Conservation (phyloP, 2,113 vertebrate genomes). For the Marmota flaviventris region DNA sequence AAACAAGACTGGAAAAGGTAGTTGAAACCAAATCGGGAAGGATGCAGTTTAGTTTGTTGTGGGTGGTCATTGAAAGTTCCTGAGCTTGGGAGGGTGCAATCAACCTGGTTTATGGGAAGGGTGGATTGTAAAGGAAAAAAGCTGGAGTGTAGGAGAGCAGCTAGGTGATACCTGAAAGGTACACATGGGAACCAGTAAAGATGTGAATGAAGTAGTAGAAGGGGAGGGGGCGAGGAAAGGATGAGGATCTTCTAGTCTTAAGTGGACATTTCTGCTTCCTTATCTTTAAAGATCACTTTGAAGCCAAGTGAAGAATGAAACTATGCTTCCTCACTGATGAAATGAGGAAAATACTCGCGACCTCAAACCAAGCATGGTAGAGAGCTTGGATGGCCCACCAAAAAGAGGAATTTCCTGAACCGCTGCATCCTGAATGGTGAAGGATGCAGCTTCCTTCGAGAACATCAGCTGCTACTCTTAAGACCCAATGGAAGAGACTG, state of each 20-base stretch:
- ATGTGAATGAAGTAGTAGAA: neutral
- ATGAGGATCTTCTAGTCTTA: neutral
- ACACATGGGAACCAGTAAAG: neutral
- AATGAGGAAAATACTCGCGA: neutral
- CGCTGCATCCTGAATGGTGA: neutral
- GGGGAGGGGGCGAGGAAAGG: neutral
- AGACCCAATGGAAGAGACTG: neutral
- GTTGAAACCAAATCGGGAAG: neutral
- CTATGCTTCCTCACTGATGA: neutral
- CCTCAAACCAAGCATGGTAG: neutral
- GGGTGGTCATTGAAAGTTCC: neutral
- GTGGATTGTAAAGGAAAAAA: neutral
- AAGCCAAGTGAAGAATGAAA: slow-evolving; percentile 13
- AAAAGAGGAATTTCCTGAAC: neutral
- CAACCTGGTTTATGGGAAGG: neutral
- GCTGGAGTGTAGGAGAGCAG: neutral
- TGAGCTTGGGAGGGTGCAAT: neutral
- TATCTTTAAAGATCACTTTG: neutral
- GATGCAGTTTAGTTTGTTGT: neutral
- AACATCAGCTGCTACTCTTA: neutral
- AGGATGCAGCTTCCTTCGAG: rapidly evolving
- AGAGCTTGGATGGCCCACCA: neutral
- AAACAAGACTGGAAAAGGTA: slow-evolving; percentile 14
- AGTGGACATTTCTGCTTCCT: neutral
- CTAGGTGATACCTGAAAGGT: neutral